Percentiles rank a stretch among this genome's conserved stretches.
phyloP scores from a whole-genome alignment of 1,140 invertebrate genomes.

The Cepaea nemoralis region DNA sequence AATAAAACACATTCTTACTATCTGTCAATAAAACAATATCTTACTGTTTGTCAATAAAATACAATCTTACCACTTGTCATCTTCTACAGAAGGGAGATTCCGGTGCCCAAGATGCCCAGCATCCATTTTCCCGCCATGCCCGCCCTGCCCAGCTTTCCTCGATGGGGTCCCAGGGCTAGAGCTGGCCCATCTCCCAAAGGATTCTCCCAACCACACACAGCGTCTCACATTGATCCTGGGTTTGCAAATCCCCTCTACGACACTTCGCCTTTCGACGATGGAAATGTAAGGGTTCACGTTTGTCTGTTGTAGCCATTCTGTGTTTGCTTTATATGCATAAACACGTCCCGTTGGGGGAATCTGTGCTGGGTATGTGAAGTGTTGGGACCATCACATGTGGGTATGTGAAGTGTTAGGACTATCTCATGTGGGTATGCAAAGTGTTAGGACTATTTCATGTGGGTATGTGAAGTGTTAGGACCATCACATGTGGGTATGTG shows the following conservation, averaged over 20 bases:
- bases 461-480: too few species aligned
- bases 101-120: conserved; percentile 3
- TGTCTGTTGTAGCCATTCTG: too few species aligned
- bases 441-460: too few species aligned
- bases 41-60: too few species aligned
- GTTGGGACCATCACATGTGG: too few species aligned
- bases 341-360: background rate
- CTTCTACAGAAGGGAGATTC: background rate
- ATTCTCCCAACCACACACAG: conserved; percentile 14
- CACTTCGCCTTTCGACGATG: conserved; percentile 18
- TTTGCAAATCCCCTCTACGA: conserved; percentile 35
- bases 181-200: background rate
- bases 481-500: too few species aligned
- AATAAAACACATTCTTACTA: too few species aligned
- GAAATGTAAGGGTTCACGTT: conserved; percentile 31
- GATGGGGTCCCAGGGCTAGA: background rate
- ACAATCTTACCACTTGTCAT: too few species aligned
- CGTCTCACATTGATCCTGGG: conserved; percentile 27
- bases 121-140: background rate
- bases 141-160: background rate
- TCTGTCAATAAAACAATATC: too few species aligned
- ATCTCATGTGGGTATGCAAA: too few species aligned
- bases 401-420: too few species aligned
- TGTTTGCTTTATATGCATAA: background rate
- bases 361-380: too few species aligned